Conservation (phyloP, 2,797 vertebrate species). For the Enteromius fasciolatus region DNA sequence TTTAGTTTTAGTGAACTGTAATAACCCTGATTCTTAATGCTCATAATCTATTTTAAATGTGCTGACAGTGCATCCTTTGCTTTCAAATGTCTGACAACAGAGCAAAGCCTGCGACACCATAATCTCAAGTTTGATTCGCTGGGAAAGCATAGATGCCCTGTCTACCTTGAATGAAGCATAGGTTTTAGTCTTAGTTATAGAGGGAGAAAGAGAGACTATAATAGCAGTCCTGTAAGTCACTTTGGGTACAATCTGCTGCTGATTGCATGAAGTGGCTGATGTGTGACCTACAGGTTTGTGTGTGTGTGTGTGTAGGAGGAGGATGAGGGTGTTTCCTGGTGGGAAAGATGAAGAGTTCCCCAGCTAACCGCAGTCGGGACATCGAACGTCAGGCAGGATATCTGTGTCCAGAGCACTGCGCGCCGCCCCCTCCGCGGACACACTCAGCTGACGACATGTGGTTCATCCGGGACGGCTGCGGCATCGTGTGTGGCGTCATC, state of each 20-base stretch:
- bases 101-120: neutral
- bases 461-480: constrained; percentile 97
- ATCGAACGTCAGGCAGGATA: constrained; percentile 95
- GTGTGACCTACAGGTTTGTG: neutral
- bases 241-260: neutral
- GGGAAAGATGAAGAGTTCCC: constrained; percentile 86
- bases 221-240: neutral
- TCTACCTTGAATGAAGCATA: neutral
- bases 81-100: neutral
- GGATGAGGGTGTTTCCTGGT: constrained; percentile 68
- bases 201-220: neutral
- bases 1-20: neutral
- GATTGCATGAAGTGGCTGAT: neutral
- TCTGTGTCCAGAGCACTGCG: constrained; percentile 91
- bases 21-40: neutral
- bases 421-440: constrained; percentile 82
- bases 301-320: constrained; percentile 31
- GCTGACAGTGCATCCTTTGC: neutral
- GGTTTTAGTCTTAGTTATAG: neutral
- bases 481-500: constrained; percentile 91
- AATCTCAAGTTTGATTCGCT: neutral
- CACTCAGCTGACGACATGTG: constrained; percentile 85
- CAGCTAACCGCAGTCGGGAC: constrained; percentile 88
- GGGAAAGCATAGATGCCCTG: neutral
- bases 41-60: neutral